phyloP scores from a whole-genome alignment of 2,888 invertebrate species.

The Bedellia somnulentella region DNA sequence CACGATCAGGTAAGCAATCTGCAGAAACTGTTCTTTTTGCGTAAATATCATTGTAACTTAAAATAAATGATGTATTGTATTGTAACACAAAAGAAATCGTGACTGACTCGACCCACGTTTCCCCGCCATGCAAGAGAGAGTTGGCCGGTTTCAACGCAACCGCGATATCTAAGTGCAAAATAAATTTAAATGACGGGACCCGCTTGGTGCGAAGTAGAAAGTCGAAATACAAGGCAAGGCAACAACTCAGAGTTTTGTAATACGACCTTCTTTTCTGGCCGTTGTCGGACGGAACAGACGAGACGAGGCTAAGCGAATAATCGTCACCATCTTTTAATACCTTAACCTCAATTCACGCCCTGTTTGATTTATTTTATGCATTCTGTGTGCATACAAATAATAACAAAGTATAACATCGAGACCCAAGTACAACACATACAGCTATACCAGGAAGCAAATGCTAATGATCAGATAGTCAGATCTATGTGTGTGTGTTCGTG shows the following conservation, averaged over 20 bases:
- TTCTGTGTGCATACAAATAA: too few species aligned
- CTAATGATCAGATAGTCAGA: too few species aligned
- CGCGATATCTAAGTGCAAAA: conserved; percentile 47
- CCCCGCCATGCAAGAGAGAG: conserved; percentile 45
- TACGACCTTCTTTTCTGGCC: conserved; percentile 50
- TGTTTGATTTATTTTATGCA: conserved; percentile 29
- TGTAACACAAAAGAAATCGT: conserved; percentile 42
- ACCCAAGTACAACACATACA: too few species aligned
- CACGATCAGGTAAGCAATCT: conserved; percentile 74
- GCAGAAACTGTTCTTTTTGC: not conserved
- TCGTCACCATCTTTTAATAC: conserved; percentile 24
- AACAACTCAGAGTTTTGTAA: conserved; percentile 55
- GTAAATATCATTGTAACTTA: not conserved
- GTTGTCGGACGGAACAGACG: conserved; percentile 21
- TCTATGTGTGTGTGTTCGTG: conserved; percentile 50
- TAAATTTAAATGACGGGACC: conserved; percentile 57
- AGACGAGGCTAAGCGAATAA: conserved; percentile 45
- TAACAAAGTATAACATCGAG: too few species aligned
- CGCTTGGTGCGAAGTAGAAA: conserved; percentile 48
- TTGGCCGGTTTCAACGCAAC: conserved; percentile 28
- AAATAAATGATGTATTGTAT: not conserved
- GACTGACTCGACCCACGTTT: conserved; percentile 34
- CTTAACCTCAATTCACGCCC: conserved; percentile 46
- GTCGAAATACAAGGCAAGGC: conserved; percentile 48
- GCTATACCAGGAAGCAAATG: conserved; percentile 51